Base-by-base conservation (phyloP, 2,113 vertebrate genomes). In the Cheirogaleus medius region DNA sequence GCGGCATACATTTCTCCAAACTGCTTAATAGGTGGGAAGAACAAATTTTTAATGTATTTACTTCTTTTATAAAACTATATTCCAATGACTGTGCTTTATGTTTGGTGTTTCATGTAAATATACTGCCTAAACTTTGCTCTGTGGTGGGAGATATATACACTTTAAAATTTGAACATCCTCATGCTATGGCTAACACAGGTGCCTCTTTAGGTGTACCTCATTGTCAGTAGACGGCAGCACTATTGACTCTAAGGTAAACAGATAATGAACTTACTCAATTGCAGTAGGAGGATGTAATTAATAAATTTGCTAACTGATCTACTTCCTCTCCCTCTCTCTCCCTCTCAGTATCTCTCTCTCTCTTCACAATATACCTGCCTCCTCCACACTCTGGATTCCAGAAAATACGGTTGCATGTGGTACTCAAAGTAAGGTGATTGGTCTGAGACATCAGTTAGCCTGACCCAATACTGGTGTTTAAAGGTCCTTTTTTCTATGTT, bases 161-260 rank as follows among this genome's bases (percentile, higher is more conserved):
- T 91, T 93, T 89, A 71, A 91, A 89, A 58, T 91, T 37, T 82
- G 69, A 83, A 34, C 23, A 44, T 2, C 66, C 84, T 91, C 8
- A 20, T 11, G n/a, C 74, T 69, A 29, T 18, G 18, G 78, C 27
- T 88, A 95, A 60, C 17, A 15, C 14, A 71, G 6, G 64, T 73
- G 69, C 10, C 44, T 87, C 66, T 69, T n/a, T 83, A 90, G 60
- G 8, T 83, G 20, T 97, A 94, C 49, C 63, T 60, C 39, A n/a
- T 25, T 60, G 49, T 66, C 56, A 84, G 13, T 66, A 92, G 32
- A 34, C 63, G 52, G 49, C 34, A 63, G 13, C 58, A 58, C 60
- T 39, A 42, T 23, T 92, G 90, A 73, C 27, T 92, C 44, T 69
- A n/a, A 85, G 63, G 52, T 87, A 96, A 97, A 69, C 21, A 92